Base-by-base conservation (phyloP, 2,113 vertebrate species). In the Hemiprocne comata region DNA sequence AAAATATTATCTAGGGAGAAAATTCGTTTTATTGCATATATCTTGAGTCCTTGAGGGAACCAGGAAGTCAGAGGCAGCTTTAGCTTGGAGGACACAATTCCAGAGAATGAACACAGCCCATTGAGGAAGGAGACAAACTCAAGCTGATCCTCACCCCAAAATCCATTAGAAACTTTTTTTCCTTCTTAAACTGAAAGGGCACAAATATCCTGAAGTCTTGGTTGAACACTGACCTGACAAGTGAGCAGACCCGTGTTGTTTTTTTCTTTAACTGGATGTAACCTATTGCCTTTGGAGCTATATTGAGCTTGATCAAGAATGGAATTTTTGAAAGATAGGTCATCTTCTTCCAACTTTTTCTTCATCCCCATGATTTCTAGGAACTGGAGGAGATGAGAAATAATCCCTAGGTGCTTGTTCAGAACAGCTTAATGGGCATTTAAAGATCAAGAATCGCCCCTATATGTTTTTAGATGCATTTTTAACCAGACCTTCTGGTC, bases 401-500 rank as follows among this genome's bases (percentile, higher is more conserved):
- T n/a, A 28, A 58, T 60, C 8, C 23, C 38, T 57, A 29, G 15
- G 11, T 50, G 17, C 38, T 64, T n/a, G 15, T 64, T 92, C 44
- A 53, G 28, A 60, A 26, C 12, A 69, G 40, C 33, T 85, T 90
- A 75, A 23, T 57, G 26, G 19, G 75, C 29, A 57, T 87, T 58
- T 55, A 78, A 71, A 72, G 61, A 28, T 0, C 24, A 42, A 88
- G 55, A 83, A 87, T 81, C 69, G 78, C 76, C 57, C 36, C 73
- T 65, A 61, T 50, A 21, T 58, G 44, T 72, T 84, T 77, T 64
- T 51, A 88, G 58, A 46, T 34, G 66, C 55, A 48, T 85, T 93
- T 95, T 93, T 76, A 94, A 89, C 84, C 53, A 76, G 92, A 62
- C 80, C 20, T 72, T 84, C 88, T 78, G 44, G 25, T 92, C 93